Percentiles rank a stretch among this genome's conserved stretches.
Conservation (phyloP, 2,797 vertebrate genomes). For the Neosilurus hyrtlii region DNA sequence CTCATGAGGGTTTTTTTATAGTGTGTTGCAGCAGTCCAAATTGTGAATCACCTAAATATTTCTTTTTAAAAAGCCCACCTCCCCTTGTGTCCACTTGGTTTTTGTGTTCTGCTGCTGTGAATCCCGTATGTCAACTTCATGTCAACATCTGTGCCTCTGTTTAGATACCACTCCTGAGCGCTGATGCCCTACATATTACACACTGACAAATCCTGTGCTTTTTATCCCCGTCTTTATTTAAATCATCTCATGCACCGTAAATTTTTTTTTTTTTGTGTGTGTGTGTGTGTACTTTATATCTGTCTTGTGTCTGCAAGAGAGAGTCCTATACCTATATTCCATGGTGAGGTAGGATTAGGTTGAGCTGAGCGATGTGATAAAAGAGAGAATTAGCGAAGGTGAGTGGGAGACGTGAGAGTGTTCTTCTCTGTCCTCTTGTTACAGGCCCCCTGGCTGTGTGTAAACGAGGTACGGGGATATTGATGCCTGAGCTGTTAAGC, state of each 20-base stretch:
- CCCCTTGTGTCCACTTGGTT: conserved; percentile 8
- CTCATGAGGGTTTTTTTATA: conserved; percentile 52
- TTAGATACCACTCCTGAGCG: conserved; percentile 42
- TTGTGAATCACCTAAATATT: conserved; percentile 49
- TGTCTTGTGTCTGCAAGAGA: not conserved
- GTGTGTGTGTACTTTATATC: not conserved
- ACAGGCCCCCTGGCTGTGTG: conserved; percentile 31
- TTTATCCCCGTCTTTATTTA: conserved; percentile 26
- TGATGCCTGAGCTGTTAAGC: conserved; percentile 55
- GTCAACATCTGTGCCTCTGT: conserved; percentile 61
- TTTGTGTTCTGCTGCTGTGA: conserved; percentile 54
- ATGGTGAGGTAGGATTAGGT: conserved; percentile 25
- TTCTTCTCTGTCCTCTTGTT: conserved; percentile 6
- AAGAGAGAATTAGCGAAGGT: not conserved
- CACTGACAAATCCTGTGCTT: conserved; percentile 23
- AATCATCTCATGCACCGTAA: not conserved
- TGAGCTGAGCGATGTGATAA: not conserved
- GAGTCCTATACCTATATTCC: not conserved
- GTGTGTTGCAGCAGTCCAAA: conserved; percentile 46
- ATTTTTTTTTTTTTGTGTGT: too few species aligned
- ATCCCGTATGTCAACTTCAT: conserved; percentile 58
- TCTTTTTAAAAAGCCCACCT: not conserved
- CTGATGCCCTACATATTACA: conserved; percentile 46
- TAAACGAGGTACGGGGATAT: conserved; percentile 58
- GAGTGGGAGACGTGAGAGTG: conserved; percentile 28